Conservation (phyloP, 2,797 vertebrate genomes). For the Smutsia gigantea region DNA sequence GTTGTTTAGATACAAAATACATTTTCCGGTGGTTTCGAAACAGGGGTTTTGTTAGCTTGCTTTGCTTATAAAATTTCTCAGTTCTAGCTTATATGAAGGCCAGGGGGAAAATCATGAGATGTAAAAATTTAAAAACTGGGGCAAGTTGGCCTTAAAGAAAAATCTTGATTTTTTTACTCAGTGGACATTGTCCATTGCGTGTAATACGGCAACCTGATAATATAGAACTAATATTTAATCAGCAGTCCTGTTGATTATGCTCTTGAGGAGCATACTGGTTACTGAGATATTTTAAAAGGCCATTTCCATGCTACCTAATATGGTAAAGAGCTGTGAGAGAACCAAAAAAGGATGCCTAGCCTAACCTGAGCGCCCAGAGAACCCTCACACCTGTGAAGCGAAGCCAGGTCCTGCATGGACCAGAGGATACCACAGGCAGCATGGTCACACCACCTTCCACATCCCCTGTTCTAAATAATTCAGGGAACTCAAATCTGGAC, state of each 20-base stretch:
- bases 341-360: not conserved
- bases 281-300: not conserved
- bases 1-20: not conserved
- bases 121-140: not conserved
- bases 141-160: not conserved
- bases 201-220: not conserved
- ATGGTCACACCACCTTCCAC: not conserved
- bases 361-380: not conserved
- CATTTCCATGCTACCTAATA: not conserved
- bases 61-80: not conserved
- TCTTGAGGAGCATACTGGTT: not conserved
- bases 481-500: not conserved
- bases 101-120: not conserved
- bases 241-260: not conserved
- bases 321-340: not conserved
- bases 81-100: not conserved
- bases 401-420: not conserved
- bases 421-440: not conserved
- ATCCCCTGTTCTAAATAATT: not conserved
- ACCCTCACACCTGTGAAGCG: not conserved
- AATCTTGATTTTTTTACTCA: not conserved
- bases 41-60: not conserved
- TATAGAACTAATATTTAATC: not conserved
- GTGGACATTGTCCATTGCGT: not conserved
- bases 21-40: constrained; percentile 8